These are phyloP conservation scores for Thryonomys swinderianus DNA, from an alignment of 2,113 vertebrate genomes.

Conservation along the genomic window DNA sequence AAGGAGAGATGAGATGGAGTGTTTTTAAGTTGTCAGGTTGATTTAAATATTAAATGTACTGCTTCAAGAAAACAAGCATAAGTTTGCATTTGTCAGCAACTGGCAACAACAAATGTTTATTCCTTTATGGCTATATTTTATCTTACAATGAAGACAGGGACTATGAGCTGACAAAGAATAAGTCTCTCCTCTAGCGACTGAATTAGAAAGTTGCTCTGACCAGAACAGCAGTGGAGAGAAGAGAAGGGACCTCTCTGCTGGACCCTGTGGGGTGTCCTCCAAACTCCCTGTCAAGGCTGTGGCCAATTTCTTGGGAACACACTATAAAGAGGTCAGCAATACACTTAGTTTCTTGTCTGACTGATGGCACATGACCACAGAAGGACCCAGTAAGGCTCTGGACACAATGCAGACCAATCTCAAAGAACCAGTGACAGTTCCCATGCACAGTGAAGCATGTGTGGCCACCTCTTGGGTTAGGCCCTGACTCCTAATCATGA, in stretches of 20 bases:
- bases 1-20: conserved; percentile 6
- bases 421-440: background rate
- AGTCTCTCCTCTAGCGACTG: background rate
- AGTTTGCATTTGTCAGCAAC: conserved; percentile 41
- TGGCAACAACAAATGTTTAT: conserved; percentile 33
- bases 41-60: conserved; percentile 48
- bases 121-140: background rate
- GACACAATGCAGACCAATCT: background rate
- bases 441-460: background rate
- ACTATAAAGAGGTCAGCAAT: background rate
- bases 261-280: background rate
- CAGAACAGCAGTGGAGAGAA: background rate
- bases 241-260: background rate
- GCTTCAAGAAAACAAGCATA: conserved; percentile 32
- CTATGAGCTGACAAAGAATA: conserved; percentile 46
- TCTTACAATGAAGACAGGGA: conserved; percentile 33
- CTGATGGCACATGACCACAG: background rate
- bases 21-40: conserved; percentile 22
- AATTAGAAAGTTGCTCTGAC: background rate
- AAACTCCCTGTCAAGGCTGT: background rate
- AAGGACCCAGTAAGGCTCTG: background rate
- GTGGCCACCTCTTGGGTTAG: background rate
- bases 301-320: background rate
- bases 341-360: background rate
- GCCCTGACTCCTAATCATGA: background rate